Conservation (phyloP, 2,797 vertebrate species). For the Crypturellus tataupa region DNA sequence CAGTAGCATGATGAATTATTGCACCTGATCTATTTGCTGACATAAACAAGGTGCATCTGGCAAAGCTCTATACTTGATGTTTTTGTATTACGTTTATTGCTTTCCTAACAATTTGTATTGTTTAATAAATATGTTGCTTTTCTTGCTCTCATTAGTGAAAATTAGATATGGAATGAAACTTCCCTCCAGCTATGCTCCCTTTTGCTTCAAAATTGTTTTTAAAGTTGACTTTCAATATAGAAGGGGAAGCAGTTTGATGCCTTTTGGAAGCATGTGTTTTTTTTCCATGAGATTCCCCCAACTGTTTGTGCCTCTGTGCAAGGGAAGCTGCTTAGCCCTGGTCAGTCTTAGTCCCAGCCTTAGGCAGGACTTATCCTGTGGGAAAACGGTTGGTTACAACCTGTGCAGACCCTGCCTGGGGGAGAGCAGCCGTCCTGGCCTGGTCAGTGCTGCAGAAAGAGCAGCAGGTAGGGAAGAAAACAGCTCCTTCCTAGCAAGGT, state of each 20-base stretch:
- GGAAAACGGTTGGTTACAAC: not conserved
- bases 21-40: not conserved
- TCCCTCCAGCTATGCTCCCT: not conserved
- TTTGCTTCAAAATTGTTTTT: not conserved
- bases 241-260: not conserved
- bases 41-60: slow-evolving; percentile 11
- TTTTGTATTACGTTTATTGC: not conserved
- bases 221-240: not conserved
- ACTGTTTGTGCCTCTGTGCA: not conserved
- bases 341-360: not conserved
- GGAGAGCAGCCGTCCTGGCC: not conserved
- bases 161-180: not conserved
- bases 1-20: not conserved
- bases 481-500: not conserved
- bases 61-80: not conserved
- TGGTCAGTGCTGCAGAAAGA: not conserved
- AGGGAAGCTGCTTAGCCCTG: not conserved
- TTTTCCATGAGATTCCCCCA: not conserved
- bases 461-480: not conserved
- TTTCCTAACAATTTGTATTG: not conserved
- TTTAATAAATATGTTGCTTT: not conserved
- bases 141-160: not conserved
- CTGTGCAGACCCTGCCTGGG: not conserved
- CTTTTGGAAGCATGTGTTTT: not conserved
- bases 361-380: not conserved